Evolutionary conservation across 1,140 invertebrate genomes (phyloP).

Genomic region (Nomia melanderi): DNA sequence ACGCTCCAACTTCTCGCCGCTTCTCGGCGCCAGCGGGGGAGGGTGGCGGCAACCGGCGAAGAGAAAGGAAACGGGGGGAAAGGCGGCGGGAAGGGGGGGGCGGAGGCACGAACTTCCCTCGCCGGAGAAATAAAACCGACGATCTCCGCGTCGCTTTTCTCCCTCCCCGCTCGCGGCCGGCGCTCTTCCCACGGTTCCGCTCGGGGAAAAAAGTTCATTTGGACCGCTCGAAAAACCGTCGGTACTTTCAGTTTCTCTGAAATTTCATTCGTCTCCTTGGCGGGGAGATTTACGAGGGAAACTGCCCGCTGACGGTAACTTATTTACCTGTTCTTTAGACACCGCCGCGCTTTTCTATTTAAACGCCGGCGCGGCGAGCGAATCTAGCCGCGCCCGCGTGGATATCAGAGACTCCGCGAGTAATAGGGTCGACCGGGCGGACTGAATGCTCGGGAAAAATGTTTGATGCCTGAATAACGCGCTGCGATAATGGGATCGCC

Average conservation of each 20-base stretch:
- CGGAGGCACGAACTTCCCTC: conserved; percentile 9
- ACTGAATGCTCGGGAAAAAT: too few species aligned
- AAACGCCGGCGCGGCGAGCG: conserved; percentile 1
- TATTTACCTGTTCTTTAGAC: conserved; percentile 42
- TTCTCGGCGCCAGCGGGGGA: background rate
- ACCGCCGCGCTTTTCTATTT: conserved; percentile 39
- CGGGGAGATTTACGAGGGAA: conserved; percentile 29
- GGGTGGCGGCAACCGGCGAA: too few species aligned
- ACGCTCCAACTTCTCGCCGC: conserved; percentile 52
- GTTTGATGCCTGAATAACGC: too few species aligned
- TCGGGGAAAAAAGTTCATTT: conserved; percentile 38
- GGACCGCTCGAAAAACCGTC: conserved; percentile 35
- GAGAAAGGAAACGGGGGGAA: background rate
- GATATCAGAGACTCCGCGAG: background rate
- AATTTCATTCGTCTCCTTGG: conserved; percentile 37
- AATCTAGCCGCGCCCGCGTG: background rate
- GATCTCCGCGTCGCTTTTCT: background rate
- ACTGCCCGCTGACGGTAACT: conserved; percentile 26
- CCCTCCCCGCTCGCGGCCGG: background rate
- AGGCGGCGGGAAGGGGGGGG: background rate
- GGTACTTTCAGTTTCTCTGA: conserved; percentile 44
- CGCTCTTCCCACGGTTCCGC: background rate
- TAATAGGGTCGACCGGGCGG: too few species aligned
- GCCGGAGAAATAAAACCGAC: conserved; percentile 44
- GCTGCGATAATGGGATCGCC: too few species aligned